Evolutionary conservation across 2,888 invertebrate species (phyloP), one percentile per base, ranked within the genome.

Genomic region (Boloria euphrosyne): DNA sequence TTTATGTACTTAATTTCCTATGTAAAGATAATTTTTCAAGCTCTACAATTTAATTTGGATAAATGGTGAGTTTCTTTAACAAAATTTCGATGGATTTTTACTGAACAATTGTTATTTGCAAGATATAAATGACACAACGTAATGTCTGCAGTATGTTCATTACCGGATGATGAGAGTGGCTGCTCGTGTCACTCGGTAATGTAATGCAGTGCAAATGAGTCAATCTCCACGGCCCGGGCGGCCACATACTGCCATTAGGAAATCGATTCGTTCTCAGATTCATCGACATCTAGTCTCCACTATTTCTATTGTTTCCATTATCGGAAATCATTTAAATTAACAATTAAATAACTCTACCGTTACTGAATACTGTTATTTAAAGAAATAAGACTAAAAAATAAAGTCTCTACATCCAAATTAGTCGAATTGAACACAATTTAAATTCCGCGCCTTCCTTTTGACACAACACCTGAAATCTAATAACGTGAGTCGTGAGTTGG

Each of bases 131-230:
- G 59, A 50, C 49, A 67, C 47, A 49, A 38, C 31, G 72, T 65
- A 73, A 74, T 71, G 67, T 74, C 73, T 71, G 70, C 82, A 82
- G 81, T 84, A 76, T 82, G 86, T 86, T 86, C 84, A 87, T 88
- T 89, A 86, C 78, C 75, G 80, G 76, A 83, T 86, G 90, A 91
- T 92, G 90, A 90, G 91, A 92, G 92, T 91, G 90, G 89, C 81
- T 84, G 84, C 76, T 81, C 87, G 85, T 90, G 90, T 90, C 90
- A 84, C 82, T 84, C 86, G 78, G 86, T 91, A 91, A 90, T 90
- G 92, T 92, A 90, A 92, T 92, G 88, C 90, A 89, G 90, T 90
- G 92, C 91, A 90, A 90, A 92, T 90, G 91, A 91, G 89, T 90
- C 92, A 90, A 91, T 91, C 92, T 91, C 91, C 78, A 85, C 85